Conservation (phyloP, 2,113 vertebrate genomes). For the Turdus rufiventris region DNA sequence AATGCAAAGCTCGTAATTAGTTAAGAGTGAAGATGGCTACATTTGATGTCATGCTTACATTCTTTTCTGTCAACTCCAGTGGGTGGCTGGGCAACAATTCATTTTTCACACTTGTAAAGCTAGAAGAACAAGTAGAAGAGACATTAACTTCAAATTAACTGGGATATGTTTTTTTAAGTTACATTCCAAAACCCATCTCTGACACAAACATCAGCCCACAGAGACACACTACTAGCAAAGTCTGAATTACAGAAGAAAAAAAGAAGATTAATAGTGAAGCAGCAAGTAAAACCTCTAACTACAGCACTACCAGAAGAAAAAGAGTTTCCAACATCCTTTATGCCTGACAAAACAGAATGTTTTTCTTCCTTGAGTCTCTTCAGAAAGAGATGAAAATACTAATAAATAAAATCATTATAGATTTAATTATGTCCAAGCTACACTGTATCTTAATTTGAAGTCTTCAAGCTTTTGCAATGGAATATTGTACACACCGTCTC, state of each 20-base stretch:
- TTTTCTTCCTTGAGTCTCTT: neutral
- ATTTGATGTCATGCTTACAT: constrained; percentile 77
- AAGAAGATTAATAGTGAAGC: neutral
- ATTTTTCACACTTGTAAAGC: constrained; percentile 89
- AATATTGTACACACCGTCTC: neutral
- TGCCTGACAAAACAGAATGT: neutral
- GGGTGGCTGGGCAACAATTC: constrained; percentile 91
- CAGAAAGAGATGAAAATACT: neutral
- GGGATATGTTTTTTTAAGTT: neutral
- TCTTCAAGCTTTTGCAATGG: neutral
- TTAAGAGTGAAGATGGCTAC: neutral
- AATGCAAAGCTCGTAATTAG: neutral
- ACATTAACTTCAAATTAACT: neutral
- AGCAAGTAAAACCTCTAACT: neutral
- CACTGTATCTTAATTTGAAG: neutral
- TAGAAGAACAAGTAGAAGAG: constrained; percentile 46
- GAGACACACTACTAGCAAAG: neutral
- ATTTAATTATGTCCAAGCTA: neutral
- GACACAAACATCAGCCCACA: neutral
- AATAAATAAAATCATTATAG: neutral
- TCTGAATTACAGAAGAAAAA: neutral
- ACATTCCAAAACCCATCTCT: neutral
- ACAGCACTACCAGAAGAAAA: neutral
- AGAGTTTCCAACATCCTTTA: neutral
- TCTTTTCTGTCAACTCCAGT: constrained; percentile 91